Base-by-base conservation (phyloP, 2,113 vertebrate species). In the Myiagra hebetior region DNA sequence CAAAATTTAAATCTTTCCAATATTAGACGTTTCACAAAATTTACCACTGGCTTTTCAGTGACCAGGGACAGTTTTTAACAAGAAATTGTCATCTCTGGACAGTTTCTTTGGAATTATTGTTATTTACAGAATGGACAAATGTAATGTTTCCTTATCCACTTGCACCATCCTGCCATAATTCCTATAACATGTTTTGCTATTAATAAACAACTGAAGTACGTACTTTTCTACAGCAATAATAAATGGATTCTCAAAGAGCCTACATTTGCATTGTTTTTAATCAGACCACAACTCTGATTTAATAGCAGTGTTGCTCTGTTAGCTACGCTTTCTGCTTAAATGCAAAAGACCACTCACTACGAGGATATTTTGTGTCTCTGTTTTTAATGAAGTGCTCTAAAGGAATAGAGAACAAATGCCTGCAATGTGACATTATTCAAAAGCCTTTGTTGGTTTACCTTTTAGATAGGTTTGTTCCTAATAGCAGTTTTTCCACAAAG, bases 391-490 rank as follows among this genome's bases (percentile, higher is more conserved):
- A 62, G 37, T 88, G 21, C 50, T 85, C 88, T 92, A 89, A 39
- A 70, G 90, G 68, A 95, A 96, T 47, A 95, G 82, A 95, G 94
- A 94, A 68, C 3, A 84, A 91, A 72, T 94, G 74, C 70, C 94
- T 92, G 87, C n/a, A 88, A 87, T 56, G 60, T 44, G 75, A 94
- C 70, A 56, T 89, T 87, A 87, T 91, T 96, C 80, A 80, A 70
- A 95, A 74, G 28, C 50, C 68, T 85, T 80, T 67, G 37, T 33
- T 62, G 28, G 87, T 87, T 53, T 64, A 37, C 16, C 76, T 91
- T 37, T 64, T 67, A 79, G 17, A 37, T 39, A 56, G 62, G 50
- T 96, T 95, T 75, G 49, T 33, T 65, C 67, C 76, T 89, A 47
- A 33, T 7, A 85, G n/a, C 30, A 82, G 37, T 67, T 92, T 65